Base-by-base conservation (phyloP, 2,888 invertebrate species). In the Drosophila siamana region DNA sequence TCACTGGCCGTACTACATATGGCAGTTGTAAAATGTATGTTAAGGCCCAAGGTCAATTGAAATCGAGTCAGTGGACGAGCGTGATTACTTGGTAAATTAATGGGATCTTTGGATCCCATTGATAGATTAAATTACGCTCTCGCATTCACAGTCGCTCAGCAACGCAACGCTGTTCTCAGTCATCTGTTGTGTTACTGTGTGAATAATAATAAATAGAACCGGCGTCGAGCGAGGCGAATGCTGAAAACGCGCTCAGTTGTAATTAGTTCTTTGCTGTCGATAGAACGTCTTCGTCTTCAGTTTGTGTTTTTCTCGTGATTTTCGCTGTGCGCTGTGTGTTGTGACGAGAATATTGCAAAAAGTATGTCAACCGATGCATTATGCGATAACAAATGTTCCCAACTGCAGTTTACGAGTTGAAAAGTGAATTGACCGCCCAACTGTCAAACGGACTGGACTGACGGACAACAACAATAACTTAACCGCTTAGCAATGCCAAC, bases 281-380 rank as follows among this genome's bases (percentile, higher is more conserved):
- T 60, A 50, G 69, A 78, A 59, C 62, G 43, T 7, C 7, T 36
- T 28, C n/a, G 44, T 41, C 22, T 19, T 57, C 57, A n/a, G 51
- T n/a, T 33, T 16, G 13, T n/a, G n/a, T n/a, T 43, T 48, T 22
- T 38, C 36, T 41, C 22, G 4, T 56, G 8, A 15, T 19, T 13
- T 54, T 60, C n/a, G 36, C 11, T 40, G 13, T 52, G 22, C 56
- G 40, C 74, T 38, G 13, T 52, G 52, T 30, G 50, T 9, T 66
- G 59, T 54, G 26, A 15, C 54, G 61, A 41, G 61, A 59, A 69
- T 46, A 43, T 48, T 48, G 50, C 40, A 24, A 80, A 66, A 76
- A 75, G 76, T 76, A 76, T 66, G 80, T 70, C 71, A 76, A 52
- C 33, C 46, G 47, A 61, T 70, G 44, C 36, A 28, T 9, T 36